Evolutionary conservation across 2,113 vertebrate genomes (phyloP).

Genomic region (Aphyosemion australe): DNA sequence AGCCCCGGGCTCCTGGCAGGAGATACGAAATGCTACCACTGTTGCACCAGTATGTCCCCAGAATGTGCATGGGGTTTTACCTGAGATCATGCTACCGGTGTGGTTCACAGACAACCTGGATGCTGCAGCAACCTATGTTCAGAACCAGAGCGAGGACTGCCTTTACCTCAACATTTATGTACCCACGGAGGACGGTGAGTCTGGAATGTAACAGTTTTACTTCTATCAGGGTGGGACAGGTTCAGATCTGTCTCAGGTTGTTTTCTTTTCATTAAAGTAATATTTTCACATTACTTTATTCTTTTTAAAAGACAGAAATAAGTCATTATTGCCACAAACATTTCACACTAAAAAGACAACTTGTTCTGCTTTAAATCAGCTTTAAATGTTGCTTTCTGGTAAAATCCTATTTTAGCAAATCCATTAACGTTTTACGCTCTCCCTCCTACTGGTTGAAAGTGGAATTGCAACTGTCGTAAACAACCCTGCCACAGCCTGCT

Average conservation of each 20-base stretch:
- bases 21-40: conserved; percentile 88
- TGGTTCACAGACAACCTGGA: conserved; percentile 96
- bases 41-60: conserved; percentile 91
- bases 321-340: too few species aligned
- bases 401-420: too few species aligned
- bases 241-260: background rate
- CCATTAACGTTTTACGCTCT: too few species aligned
- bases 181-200: conserved; percentile 93
- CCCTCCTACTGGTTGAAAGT: too few species aligned
- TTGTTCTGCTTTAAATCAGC: too few species aligned
- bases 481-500: too few species aligned
- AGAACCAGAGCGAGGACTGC: conserved; percentile 94
- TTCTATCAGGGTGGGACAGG: background rate
- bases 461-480: too few species aligned
- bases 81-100: conserved; percentile 92
- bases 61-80: conserved; percentile 90
- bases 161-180: conserved; percentile 94
- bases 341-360: too few species aligned
- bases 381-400: too few species aligned
- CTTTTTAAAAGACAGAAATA: too few species aligned
- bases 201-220: background rate
- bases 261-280: background rate
- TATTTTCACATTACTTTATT: too few species aligned
- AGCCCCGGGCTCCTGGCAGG: conserved; percentile 90
- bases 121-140: conserved; percentile 86